These are phyloP conservation scores for Tenualosa thibaudeaui DNA, from an alignment of 2,797 vertebrate species.

Conservation along the genomic window DNA sequence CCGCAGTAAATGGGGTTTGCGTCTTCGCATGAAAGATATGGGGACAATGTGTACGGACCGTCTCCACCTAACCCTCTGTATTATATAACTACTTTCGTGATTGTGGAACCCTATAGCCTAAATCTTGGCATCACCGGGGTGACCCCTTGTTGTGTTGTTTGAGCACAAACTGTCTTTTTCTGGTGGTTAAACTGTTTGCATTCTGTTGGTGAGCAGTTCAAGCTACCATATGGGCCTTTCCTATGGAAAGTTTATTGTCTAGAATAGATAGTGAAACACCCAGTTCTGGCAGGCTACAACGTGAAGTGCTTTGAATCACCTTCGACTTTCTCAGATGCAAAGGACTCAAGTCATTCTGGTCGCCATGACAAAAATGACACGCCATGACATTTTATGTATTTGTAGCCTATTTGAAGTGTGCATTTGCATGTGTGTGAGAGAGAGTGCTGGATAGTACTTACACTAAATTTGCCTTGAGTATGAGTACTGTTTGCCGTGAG, in stretches of 20 bases:
- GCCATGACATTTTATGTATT: too few relatives aligned
- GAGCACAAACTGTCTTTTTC: background rate
- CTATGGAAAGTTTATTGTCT: background rate
- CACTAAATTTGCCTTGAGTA: too few relatives aligned
- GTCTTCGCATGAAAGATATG: slow-evolving; percentile 15
- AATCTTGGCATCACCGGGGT: background rate
- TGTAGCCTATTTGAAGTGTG: too few relatives aligned
- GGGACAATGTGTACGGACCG: slow-evolving; percentile 16
- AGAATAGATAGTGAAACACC: background rate
- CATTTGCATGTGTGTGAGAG: too few relatives aligned
- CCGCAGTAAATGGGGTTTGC: slow-evolving; percentile 4
- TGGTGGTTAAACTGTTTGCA: background rate
- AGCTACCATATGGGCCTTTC: background rate
- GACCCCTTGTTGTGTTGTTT: background rate
- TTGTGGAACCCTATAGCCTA: background rate
- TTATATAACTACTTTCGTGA: slow-evolving; percentile 9
- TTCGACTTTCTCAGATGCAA: background rate
- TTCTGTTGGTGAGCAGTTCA: background rate
- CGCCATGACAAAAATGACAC: too few relatives aligned
- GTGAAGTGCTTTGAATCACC: background rate
- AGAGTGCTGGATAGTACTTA: too few relatives aligned
- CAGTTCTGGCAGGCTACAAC: too few relatives aligned
- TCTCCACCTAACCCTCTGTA: background rate
- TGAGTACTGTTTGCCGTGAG: too few relatives aligned
- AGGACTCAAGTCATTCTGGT: too few relatives aligned